These are phyloP conservation scores for Anoura caudifer DNA, from an alignment of 2,113 vertebrate genomes.

Conservation along the genomic window DNA sequence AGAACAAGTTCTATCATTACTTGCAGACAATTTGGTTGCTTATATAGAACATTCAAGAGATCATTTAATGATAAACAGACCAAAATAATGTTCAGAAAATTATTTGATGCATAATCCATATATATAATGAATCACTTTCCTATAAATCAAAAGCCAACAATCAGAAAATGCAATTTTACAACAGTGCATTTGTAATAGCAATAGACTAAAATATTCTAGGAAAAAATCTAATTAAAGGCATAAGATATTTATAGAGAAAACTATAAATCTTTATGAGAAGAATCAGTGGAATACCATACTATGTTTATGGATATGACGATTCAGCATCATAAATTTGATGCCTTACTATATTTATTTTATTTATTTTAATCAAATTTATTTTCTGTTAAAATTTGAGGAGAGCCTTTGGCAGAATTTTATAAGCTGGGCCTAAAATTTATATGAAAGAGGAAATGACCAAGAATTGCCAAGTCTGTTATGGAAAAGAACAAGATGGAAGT, in stretches of 20 bases:
- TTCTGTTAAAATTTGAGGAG: constrained; percentile 18
- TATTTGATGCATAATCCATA: not conserved
- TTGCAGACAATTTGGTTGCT: not conserved
- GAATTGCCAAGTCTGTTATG: not conserved
- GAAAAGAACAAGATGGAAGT: not conserved
- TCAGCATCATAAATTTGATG: not conserved
- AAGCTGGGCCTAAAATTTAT: not conserved
- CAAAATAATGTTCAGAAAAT: constrained; percentile 19
- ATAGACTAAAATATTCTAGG: not conserved
- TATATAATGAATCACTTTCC: not conserved
- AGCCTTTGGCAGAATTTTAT: not conserved
- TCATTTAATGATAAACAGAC: not conserved
- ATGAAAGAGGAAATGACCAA: not conserved
- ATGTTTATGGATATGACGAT: not conserved
- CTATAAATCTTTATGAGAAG: not conserved
- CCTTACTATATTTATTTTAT: not conserved
- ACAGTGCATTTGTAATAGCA: not conserved
- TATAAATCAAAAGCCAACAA: not conserved
- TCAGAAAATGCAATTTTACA: not conserved
- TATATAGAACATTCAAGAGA: not conserved
- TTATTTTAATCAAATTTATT: not conserved
- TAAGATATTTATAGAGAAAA: not conserved
- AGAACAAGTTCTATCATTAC: not conserved
- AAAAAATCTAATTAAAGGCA: not conserved
- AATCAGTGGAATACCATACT: not conserved